These are phyloP conservation scores for Hexactinellida sp. DNA, from an alignment of 37 sponge, comb jelly and placozoan genomes.

Conservation along the genomic window DNA sequence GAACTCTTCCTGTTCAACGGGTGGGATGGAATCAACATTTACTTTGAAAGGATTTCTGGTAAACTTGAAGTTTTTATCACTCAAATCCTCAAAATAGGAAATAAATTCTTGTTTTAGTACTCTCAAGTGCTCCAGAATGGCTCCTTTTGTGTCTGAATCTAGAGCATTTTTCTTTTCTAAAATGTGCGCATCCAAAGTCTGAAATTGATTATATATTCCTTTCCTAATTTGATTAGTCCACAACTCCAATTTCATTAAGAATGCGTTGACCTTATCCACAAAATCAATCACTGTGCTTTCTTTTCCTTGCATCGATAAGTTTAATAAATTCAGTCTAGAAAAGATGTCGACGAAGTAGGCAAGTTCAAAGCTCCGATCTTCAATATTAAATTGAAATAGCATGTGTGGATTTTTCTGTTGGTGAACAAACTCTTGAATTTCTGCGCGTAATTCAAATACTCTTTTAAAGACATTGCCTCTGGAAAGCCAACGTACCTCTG, in stretches of 20 bases:
- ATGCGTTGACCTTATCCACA: conserved; percentile 16
- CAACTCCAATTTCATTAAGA: conserved; percentile 6
- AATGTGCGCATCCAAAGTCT: conserved; percentile 1
- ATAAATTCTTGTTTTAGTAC: neutral
- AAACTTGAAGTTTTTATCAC: neutral
- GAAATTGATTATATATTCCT: neutral
- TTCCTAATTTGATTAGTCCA: conserved; percentile 15
- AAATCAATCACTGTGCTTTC: neutral
- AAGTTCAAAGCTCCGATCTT: neutral
- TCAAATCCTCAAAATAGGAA: neutral
- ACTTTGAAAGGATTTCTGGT: conserved; percentile 5
- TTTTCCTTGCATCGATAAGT: neutral
- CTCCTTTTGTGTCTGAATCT: neutral
- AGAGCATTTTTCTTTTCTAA: neutral
- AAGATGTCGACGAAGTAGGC: neutral
- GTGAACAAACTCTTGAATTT: neutral
- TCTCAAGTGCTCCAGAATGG: conserved; percentile 13
- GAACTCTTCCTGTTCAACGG: neutral
- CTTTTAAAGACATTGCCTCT: neutral
- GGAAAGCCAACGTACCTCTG: neutral
- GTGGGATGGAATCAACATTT: neutral
- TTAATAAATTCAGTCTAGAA: neutral
- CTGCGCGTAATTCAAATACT: conserved; percentile 5
- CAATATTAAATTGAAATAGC: neutral
- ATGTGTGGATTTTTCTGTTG: neutral